Evolutionary conservation across 2,113 vertebrate species (phyloP).

Genomic region (Ancistrus triradiatus): DNA sequence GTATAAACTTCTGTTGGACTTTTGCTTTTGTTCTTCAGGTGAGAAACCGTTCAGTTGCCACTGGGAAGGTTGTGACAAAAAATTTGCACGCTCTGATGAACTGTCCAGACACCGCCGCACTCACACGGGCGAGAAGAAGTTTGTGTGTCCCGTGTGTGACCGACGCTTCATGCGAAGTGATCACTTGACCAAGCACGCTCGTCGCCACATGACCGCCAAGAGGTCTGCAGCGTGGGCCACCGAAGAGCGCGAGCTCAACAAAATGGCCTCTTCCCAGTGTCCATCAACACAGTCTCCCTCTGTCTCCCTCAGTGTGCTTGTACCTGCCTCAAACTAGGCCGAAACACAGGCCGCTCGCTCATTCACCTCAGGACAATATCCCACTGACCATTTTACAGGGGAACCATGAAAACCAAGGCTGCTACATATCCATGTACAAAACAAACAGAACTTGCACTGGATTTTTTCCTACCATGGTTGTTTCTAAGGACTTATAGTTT

Average conservation of each 20-base stretch:
- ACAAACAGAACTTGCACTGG: conserved; percentile 71
- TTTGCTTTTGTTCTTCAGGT: conserved; percentile 63
- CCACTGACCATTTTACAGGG: conserved; percentile 49
- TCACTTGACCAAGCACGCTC: conserved; percentile 92
- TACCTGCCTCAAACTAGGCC: conserved; percentile 61
- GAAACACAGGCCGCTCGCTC: conserved; percentile 18
- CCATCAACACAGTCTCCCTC: conserved; percentile 46
- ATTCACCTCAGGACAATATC: conserved; percentile 62
- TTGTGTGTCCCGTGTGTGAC: conserved; percentile 84
- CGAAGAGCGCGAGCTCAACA: conserved; percentile 74
- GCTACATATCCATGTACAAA: conserved; percentile 61
- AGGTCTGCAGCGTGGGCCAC: conserved; percentile 79
- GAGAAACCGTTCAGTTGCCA: conserved; percentile 95
- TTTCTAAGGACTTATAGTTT: conserved; percentile 60
- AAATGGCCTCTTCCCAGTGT: conserved; percentile 57
- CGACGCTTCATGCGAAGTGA: conserved; percentile 98
- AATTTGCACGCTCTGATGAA: conserved; percentile 93
- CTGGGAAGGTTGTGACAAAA: conserved; percentile 95
- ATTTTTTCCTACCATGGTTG: conserved; percentile 55
- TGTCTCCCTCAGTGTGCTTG: conserved; percentile 61
- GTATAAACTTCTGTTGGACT: background rate
- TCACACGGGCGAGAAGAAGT: conserved; percentile 96
- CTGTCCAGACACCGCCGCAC: conserved; percentile 93
- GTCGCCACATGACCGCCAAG: conserved; percentile 83
- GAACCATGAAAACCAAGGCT: conserved; percentile 55